These are phyloP conservation scores for Oithona nana DNA, from an alignment of 2,888 invertebrate species.

Conservation along the genomic window DNA sequence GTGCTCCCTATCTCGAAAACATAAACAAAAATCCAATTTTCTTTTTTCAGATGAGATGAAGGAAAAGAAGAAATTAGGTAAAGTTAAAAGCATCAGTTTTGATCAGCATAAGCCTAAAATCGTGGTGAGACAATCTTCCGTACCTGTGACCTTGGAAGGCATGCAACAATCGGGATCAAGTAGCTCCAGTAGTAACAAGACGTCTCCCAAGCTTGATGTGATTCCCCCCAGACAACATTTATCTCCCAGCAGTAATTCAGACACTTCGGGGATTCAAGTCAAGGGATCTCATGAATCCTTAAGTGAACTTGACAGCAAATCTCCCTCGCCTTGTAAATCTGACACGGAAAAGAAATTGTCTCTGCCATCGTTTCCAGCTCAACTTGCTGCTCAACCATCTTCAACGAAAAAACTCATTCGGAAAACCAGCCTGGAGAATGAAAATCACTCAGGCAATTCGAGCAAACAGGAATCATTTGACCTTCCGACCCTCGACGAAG, in stretches of 20 bases:
- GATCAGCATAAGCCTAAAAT: not conserved
- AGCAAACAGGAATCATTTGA: not conserved
- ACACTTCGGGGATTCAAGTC: not conserved
- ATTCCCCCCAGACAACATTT: not conserved
- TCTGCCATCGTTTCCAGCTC: not conserved
- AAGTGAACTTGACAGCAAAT: not conserved
- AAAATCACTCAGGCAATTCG: not conserved
- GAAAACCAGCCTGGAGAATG: not conserved
- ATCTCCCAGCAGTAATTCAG: not conserved
- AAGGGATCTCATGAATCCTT: not conserved
- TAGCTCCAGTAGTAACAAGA: not conserved
- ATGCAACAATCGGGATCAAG: not conserved
- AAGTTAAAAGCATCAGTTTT: not conserved
- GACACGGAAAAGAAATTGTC: not conserved
- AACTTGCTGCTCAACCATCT: not conserved
- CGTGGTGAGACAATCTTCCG: not conserved
- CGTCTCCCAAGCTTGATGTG: not conserved
- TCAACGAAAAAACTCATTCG: not conserved
- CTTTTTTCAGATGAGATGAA: not conserved
- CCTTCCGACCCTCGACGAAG: not conserved
- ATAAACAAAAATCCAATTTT: no score
- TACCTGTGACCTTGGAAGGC: not conserved
- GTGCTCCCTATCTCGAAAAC: no score
- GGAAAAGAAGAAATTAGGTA: not conserved
- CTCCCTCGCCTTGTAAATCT: constrained; percentile 7